These are phyloP conservation scores for Tangachromis dhanisi DNA, from an alignment of 2,113 vertebrate genomes.

Conservation along the genomic window DNA sequence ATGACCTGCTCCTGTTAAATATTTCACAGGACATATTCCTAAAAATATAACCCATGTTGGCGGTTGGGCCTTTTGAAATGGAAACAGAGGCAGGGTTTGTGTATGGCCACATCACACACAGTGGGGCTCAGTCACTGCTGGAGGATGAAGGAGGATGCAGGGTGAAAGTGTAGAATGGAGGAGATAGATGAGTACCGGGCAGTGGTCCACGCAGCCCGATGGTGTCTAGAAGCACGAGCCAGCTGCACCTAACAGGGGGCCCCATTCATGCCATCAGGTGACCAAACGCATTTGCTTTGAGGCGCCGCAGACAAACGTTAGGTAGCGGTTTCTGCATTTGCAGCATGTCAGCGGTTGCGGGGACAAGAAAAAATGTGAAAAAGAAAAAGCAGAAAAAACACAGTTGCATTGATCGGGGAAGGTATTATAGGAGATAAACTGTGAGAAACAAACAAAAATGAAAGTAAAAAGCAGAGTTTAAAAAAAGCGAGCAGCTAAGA, in stretches of 20 bases:
- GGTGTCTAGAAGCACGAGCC: slow-evolving; percentile 17
- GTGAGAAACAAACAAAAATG: neutral
- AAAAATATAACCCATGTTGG: slow-evolving; percentile 34
- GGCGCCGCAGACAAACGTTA: neutral
- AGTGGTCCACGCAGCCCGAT: slow-evolving; percentile 29
- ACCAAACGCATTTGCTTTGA: slow-evolving; percentile 23
- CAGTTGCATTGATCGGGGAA: neutral
- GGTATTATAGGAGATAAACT: neutral
- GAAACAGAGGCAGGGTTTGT: slow-evolving; percentile 49
- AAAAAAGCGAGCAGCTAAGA: slow-evolving; percentile 3
- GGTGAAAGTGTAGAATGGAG: neutral
- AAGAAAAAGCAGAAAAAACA: neutral
- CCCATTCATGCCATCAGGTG: slow-evolving; percentile 69
- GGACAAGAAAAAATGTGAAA: neutral
- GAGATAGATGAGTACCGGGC: slow-evolving; percentile 46
- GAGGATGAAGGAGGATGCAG: neutral
- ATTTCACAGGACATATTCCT: slow-evolving; percentile 40
- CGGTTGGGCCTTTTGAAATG: slow-evolving; percentile 35
- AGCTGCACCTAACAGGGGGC: slow-evolving; percentile 68
- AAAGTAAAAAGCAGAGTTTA: neutral
- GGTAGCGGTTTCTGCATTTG: neutral
- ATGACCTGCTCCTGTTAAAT: slow-evolving; percentile 12
- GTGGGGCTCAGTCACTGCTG: slow-evolving; percentile 32
- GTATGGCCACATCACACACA: slow-evolving; percentile 35
- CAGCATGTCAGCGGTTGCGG: neutral